These are phyloP conservation scores for Chloroceryle aenea DNA, from an alignment of 2,113 vertebrate genomes.

Conservation along the genomic window DNA sequence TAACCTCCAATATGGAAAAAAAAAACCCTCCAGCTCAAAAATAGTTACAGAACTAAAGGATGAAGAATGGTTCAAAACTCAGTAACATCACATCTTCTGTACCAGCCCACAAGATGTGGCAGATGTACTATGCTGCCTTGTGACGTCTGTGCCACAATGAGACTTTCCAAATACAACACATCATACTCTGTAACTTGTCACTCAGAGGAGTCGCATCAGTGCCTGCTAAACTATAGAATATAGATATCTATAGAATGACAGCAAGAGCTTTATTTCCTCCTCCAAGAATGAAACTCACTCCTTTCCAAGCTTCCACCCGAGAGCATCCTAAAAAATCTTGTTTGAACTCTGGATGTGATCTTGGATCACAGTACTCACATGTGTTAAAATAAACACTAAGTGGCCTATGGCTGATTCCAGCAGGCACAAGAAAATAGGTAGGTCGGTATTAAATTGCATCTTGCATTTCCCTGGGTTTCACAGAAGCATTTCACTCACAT, in stretches of 20 bases:
- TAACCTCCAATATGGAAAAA: background rate
- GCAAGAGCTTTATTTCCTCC: background rate
- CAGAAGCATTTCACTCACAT: conserved; percentile 11
- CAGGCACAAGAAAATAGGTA: background rate
- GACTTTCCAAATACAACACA: background rate
- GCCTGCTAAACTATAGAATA: background rate
- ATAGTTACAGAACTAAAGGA: background rate
- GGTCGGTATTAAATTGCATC: background rate
- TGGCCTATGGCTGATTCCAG: background rate
- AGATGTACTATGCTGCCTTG: background rate
- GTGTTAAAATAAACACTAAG: background rate
- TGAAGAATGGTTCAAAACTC: background rate
- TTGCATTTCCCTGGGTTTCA: conserved; percentile 20
- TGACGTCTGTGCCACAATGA: background rate
- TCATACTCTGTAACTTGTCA: background rate
- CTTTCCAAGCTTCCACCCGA: background rate
- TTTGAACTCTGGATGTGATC: background rate
- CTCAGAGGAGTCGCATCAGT: background rate
- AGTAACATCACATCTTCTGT: background rate
- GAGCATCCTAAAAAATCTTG: background rate
- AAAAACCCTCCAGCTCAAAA: background rate
- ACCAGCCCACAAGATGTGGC: background rate
- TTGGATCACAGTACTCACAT: background rate
- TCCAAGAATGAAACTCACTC: background rate
- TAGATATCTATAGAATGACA: background rate